Evolutionary conservation across 1,140 invertebrate species (phyloP).

Genomic region (Trigoniulus corallinus): DNA sequence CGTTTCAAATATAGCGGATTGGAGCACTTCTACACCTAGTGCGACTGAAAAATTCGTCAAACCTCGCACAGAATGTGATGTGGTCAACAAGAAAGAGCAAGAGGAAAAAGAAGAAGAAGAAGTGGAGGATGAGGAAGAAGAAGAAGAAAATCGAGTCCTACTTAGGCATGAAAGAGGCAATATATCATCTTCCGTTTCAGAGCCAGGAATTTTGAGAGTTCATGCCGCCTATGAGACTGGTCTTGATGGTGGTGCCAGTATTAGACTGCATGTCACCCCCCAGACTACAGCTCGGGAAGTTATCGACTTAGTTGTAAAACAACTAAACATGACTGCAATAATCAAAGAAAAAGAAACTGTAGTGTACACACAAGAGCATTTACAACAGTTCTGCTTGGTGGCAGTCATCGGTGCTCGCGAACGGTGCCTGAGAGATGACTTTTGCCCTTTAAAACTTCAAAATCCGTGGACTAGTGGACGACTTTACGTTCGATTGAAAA

Average conservation of each 20-base stretch:
- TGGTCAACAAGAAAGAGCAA: too few species aligned
- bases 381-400: slow-evolving; percentile 73
- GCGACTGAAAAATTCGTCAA: too few species aligned
- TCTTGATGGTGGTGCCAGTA: slow-evolving; percentile 70
- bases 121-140: too few species aligned
- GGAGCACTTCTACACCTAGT: too few species aligned
- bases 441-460: slow-evolving; percentile 74
- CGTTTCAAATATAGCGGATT: too few species aligned
- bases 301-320: slow-evolving; percentile 80
- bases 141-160: too few species aligned
- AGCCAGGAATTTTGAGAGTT: slow-evolving; percentile 40
- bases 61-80: too few species aligned
- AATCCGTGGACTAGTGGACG: slow-evolving; percentile 89
- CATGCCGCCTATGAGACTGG: slow-evolving; percentile 91
- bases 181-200: too few species aligned
- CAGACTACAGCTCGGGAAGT: slow-evolving; percentile 82
- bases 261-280: slow-evolving; percentile 79
- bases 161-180: too few species aligned
- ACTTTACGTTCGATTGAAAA: slow-evolving; percentile 74
- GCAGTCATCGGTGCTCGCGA: slow-evolving; percentile 84
- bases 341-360: slow-evolving; percentile 69
- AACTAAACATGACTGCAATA: slow-evolving; percentile 80
- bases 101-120: too few species aligned
- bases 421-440: slow-evolving; percentile 78
- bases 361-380: slow-evolving; percentile 47